These are phyloP conservation scores for Nephrotoma appendiculata DNA, from an alignment of 2,888 invertebrate genomes.

Conservation along the genomic window DNA sequence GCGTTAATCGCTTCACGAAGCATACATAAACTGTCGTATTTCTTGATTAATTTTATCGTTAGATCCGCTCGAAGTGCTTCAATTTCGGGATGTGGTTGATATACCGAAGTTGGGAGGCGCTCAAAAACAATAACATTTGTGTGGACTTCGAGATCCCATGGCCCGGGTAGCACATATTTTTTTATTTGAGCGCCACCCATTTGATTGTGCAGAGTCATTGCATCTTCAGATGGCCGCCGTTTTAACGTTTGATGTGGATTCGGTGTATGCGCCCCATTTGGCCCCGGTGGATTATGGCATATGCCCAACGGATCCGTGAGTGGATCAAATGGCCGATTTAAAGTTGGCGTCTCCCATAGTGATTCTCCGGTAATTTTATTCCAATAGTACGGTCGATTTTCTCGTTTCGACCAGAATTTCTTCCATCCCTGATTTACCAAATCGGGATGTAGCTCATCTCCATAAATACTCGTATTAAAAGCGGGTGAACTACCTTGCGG, in stretches of 20 bases:
- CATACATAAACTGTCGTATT: conserved; percentile 89
- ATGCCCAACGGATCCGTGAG: conserved; percentile 85
- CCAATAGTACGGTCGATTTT: conserved; percentile 92
- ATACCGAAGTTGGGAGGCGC: conserved; percentile 65
- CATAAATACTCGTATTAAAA: conserved; percentile 22
- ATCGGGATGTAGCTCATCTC: conserved; percentile 30
- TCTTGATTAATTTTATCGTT: conserved; percentile 70
- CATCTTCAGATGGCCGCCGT: conserved; percentile 23
- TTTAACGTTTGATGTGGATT: conserved; percentile 21
- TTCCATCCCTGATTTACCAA: conserved; percentile 80
- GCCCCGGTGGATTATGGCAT: conserved; percentile 35
- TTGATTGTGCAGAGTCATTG: neutral
- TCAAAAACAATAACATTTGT: conserved; percentile 77
- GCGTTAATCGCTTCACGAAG: conserved; percentile 87
- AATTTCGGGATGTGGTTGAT: conserved; percentile 89
- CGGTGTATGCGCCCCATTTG: conserved; percentile 27
- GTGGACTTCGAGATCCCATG: conserved; percentile 88
- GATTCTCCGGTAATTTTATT: conserved; percentile 91
- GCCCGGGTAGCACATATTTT: conserved; percentile 76
- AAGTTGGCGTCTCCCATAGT: conserved; percentile 90
- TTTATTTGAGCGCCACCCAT: conserved; percentile 57
- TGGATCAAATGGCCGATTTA: conserved; percentile 62
- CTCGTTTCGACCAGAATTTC: conserved; percentile 91
- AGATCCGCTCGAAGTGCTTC: conserved; percentile 75
- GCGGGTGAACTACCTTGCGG: conserved; percentile 17